Base-by-base conservation (phyloP, 2,113 vertebrate genomes). In the Neofelis nebulosa region DNA sequence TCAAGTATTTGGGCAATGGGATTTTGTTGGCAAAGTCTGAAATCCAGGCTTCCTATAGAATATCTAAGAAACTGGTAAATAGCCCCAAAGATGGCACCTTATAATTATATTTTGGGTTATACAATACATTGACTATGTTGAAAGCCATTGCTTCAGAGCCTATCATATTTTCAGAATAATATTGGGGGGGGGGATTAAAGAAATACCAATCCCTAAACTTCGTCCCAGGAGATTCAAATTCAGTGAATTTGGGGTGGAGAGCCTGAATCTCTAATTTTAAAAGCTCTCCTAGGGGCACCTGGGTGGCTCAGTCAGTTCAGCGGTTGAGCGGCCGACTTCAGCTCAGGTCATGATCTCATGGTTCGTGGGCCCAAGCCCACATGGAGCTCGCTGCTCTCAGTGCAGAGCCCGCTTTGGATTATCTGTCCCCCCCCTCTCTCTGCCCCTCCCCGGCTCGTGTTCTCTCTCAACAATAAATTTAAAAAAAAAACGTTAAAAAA, bases 1-100 rank as follows among this genome's bases (percentile, higher is more conserved):
- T 68, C 89, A 97, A 96, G 63, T 97, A 98, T 98, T 95, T 63
- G 88, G 81, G 55, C 76, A 76, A 41, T 87, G 57, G 19, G 10
- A 86, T 85, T 93, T 65, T 92, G 55, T 25, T 73, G 82, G 73
- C 50, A 90, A 95, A 84, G 19, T 27, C 71, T 13, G 50, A 85
- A 76, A 94, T 66, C 71, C 80, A 95, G 85, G 18, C 74, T 97
- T 90, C n/a, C 87, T 92, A 81, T 50, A 89, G 79, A 89, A 36
- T 68, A 87, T 41, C 16, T 61, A 71, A 84, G 65, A 92, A 81
- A 92, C 63, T 16, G 55, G 68, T 65, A 93, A 88, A 33, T 36
- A 41, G 25, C 50, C 71, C 76, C 63, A 57, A 76, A 55, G 41
- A 82, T 23, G 8, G 7, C 3, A 79, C 1, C 27, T 79, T 55